A percentile compares a stretch with the other conserved stretches of the same genome.
Evolutionary conservation across 2,888 invertebrate species (phyloP).

Genomic region (Thelaira solivaga): DNA sequence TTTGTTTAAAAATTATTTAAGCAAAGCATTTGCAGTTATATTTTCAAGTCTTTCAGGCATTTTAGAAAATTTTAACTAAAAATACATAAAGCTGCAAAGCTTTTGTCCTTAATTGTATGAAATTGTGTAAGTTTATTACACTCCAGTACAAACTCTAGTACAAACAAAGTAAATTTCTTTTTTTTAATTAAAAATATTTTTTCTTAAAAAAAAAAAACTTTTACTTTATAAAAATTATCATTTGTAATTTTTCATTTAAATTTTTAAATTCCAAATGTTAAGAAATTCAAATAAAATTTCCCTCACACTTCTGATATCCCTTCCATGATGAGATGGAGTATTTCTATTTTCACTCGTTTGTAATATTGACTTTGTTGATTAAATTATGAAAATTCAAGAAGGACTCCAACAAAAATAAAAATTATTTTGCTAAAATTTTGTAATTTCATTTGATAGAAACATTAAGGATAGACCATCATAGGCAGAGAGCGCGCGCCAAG

Average conservation of each 20-base stretch:
- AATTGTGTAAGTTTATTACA: no score
- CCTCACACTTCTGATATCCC: background rate
- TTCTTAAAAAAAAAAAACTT: no score
- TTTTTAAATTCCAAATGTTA: no score
- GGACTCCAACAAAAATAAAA: slow-evolving; percentile 18
- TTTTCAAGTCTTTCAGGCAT: background rate
- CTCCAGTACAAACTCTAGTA: no score
- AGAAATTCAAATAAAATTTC: background rate
- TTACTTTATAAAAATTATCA: no score
- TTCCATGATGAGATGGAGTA: no score
- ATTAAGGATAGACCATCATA: background rate
- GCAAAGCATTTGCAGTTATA: background rate
- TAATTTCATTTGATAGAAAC: slow-evolving; percentile 40
- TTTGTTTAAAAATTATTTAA: slow-evolving; percentile 49
- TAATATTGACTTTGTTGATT: slow-evolving; percentile 62
- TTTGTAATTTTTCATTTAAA: no score
- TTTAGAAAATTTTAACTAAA: slow-evolving; percentile 8
- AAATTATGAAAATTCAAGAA: slow-evolving; percentile 58
- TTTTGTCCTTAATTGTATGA: no score
- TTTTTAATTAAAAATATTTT: no score
- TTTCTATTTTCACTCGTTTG: slow-evolving; percentile 36
- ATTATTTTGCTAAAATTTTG: slow-evolving; percentile 31
- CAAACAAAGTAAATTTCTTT: no score
- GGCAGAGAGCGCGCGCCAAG: slow-evolving; percentile 3
- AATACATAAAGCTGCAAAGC: no score